These are phyloP conservation scores for Gasterosteus aculeatus DNA, from an alignment of 2,113 vertebrate species.

Conservation along the genomic window DNA sequence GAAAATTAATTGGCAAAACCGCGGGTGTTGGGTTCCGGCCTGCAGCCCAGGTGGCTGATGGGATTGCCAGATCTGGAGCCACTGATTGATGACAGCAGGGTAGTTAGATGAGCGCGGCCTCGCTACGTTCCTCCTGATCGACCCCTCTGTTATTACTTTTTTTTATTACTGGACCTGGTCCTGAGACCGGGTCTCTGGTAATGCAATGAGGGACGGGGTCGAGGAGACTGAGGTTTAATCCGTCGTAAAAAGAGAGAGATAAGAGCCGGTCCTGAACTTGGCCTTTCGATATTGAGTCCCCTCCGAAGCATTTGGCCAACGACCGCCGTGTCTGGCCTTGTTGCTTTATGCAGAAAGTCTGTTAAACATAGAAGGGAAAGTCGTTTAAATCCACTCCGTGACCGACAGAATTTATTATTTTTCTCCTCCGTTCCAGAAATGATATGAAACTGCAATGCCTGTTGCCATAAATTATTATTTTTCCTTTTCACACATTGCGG, in stretches of 20 bases:
- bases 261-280: constrained; percentile 55
- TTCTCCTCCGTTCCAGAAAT: not conserved
- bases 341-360: constrained; percentile 10
- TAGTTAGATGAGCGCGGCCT: constrained; percentile 62
- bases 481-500: not conserved
- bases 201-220: constrained; percentile 66
- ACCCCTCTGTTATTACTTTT: not conserved
- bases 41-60: constrained; percentile 80
- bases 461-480: not conserved
- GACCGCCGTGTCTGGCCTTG: not conserved
- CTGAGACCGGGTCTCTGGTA: constrained; percentile 59
- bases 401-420: not conserved
- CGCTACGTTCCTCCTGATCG: not conserved
- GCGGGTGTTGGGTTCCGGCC: constrained; percentile 68
- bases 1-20: constrained; percentile 74
- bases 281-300: constrained; percentile 39
- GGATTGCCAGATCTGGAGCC: constrained; percentile 77
- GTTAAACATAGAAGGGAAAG: not conserved
- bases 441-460: not conserved
- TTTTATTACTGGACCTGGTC: constrained; percentile 47
- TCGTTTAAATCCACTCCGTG: constrained; percentile 6
- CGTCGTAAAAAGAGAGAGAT: constrained; percentile 58
- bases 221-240: constrained; percentile 50
- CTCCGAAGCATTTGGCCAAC: constrained; percentile 11
- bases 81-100: constrained; percentile 79